Percentiles rank a stretch among this genome's conserved stretches.
Evolutionary conservation across 2,113 vertebrate species (phyloP).

Genomic region (Geococcyx californianus): DNA sequence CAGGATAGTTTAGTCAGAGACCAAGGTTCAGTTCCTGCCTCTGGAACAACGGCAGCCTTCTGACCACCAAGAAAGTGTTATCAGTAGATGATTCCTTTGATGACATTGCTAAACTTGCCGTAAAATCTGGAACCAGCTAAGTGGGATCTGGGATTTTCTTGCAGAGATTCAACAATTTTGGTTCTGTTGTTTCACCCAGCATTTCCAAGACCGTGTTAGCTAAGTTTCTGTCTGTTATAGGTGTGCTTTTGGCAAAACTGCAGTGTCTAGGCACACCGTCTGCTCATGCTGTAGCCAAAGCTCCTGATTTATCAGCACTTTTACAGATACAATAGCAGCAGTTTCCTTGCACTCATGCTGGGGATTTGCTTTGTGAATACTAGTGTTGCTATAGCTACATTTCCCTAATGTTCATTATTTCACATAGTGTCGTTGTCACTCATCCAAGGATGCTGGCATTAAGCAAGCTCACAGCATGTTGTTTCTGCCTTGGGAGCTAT

Average conservation of each 20-base stretch:
- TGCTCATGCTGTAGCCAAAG: neutral
- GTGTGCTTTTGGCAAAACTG: neutral
- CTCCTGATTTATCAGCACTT: constrained; percentile 13
- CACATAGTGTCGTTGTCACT: neutral
- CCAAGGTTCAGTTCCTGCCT: neutral
- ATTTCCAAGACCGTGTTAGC: neutral
- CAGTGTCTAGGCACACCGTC: neutral
- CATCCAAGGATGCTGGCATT: constrained; percentile 17
- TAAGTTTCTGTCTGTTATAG: neutral
- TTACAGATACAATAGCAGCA: neutral
- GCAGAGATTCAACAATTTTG: neutral
- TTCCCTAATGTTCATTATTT: constrained; percentile 17
- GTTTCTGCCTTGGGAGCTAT: constrained; percentile 27
- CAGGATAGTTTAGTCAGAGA: neutral
- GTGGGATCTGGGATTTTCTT: neutral
- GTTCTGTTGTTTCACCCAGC: neutral
- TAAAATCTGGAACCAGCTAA: neutral
- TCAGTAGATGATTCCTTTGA: neutral
- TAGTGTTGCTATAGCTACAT: constrained; percentile 34
- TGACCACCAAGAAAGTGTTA: neutral
- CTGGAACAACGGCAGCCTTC: neutral
- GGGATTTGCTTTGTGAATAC: neutral
- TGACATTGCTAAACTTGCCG: neutral
- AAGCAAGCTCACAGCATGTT: neutral
- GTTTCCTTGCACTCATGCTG: neutral